These are phyloP conservation scores for Ophiothrix spiculata DNA, from an alignment of 35 echinoderm and acorn worm species.

Conservation along the genomic window DNA sequence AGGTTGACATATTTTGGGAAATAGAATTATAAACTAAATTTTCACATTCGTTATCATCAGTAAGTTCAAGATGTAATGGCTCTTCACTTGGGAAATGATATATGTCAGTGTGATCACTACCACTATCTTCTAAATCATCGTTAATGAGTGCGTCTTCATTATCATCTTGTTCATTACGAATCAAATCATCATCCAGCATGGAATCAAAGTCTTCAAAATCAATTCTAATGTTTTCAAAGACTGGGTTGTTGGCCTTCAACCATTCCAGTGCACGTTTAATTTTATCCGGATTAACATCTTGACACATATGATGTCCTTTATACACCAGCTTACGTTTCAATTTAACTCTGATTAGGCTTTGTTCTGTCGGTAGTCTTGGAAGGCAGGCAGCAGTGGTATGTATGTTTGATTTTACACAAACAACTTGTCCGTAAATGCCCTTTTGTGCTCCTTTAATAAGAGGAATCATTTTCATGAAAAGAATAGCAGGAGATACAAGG, in stretches of 20 bases:
- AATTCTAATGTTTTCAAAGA: background rate
- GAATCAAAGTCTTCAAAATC: background rate
- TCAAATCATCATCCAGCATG: background rate
- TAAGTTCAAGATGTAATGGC: too few relatives aligned
- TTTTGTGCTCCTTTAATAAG: constrained; percentile 42
- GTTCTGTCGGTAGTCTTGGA: constrained; percentile 28
- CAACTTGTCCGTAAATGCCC: constrained; percentile 50
- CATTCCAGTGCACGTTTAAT: background rate
- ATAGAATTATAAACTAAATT: too few relatives aligned
- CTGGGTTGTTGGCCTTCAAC: background rate
- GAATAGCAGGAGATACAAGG: constrained; percentile 28
- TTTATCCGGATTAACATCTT: constrained; percentile 16
- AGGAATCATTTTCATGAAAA: constrained; percentile 50
- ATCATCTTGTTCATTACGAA: background rate
- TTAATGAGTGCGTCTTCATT: too few relatives aligned
- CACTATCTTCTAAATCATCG: too few relatives aligned
- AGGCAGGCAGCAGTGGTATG: constrained; percentile 23
- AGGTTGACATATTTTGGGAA: too few relatives aligned
- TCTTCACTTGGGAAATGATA: too few relatives aligned
- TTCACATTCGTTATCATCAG: too few relatives aligned
- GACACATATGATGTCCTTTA: constrained; percentile 50
- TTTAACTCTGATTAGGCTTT: constrained; percentile 47
- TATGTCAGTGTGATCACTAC: too few relatives aligned
- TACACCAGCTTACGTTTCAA: constrained; percentile 63
- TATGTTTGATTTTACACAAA: constrained; percentile 56